Evolutionary conservation across 1,140 invertebrate species (phyloP), one percentile per base, ranked within the genome.

Genomic region (Tribolium castaneum): DNA sequence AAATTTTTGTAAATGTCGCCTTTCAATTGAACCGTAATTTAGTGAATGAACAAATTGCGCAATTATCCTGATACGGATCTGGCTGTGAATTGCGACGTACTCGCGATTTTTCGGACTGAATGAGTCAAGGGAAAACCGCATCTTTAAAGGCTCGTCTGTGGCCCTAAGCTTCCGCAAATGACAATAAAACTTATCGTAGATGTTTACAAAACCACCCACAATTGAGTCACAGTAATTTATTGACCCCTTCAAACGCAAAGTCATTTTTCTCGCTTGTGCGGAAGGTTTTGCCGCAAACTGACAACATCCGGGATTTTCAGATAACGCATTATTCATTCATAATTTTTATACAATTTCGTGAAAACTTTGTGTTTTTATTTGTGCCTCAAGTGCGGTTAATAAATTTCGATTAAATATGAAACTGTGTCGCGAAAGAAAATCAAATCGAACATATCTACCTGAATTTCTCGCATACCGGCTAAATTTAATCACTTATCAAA

Each of bases 181-280:
- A 7, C 56, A 22, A 62, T 19, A 6, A 62, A 62, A 66, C 3
- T 66, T 10, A 66, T 22, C 30, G 35, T 39, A 30, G 16, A 66
- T 66, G 12, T 66, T 34, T 66, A 35, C 25, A 34, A 66, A 66
- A 66, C 59, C 59, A 66, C 59, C 59, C 59, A 66, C 59, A 13
- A 25, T 1, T 66, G 59, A 66, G 6, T 66, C 59, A 66, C 59
- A 6, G 13, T 1, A 66, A 2, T 35, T 66, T 66, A 66, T 66
- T 66, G 59, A 66, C 59, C 59, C 14, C 59, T 34, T 39, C 0
- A 66, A 66, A 66, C 25, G 9, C 30, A 34, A 35, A 66, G 3
- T 66, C 59, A 66, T 35, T 30, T 35, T 35, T 34, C 59, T 12
- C n/a, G 3, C 6, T n/a, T n/a, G n/a, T 34, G n/a, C 22, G 59